phyloP scores from a whole-genome alignment of 2,888 invertebrate species.

The Dorcus parallelipipedus region DNA sequence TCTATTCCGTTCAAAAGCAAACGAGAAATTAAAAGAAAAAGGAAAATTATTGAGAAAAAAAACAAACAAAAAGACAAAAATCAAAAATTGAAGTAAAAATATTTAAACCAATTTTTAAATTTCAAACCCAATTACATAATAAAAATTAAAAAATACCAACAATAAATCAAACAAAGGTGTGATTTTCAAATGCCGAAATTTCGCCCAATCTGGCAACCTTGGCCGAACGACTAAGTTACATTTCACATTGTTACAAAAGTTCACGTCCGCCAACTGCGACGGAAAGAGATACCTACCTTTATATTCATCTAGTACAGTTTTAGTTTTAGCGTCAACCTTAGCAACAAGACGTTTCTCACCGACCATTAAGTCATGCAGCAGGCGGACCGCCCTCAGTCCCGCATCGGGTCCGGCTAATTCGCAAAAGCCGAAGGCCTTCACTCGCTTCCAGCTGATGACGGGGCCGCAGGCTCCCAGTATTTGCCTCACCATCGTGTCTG shows the following conservation, averaged over 20 bases:
- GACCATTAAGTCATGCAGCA: constrained; percentile 89
- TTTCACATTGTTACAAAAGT: neutral
- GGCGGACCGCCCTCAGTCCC: constrained; percentile 86
- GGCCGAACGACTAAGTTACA: neutral
- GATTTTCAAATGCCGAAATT: too few species aligned
- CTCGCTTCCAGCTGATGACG: constrained; percentile 95
- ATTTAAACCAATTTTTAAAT: too few species aligned
- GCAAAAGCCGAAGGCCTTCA: constrained; percentile 97
- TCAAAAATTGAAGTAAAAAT: too few species aligned
- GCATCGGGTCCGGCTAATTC: constrained; percentile 96
- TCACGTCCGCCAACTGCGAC: neutral
- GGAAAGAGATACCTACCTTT: constrained; percentile 58
- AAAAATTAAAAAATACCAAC: too few species aligned
- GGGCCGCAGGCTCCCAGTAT: constrained; percentile 91
- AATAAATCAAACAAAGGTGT: too few species aligned
- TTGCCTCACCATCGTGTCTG: constrained; percentile 91
- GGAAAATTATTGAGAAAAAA: too few species aligned
- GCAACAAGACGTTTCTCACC: constrained; percentile 93
- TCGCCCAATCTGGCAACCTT: too few species aligned
- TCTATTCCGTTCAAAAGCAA: too few species aligned
- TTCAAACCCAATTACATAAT: too few species aligned
- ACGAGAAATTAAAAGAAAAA: too few species aligned
- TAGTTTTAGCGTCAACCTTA: constrained; percentile 96
- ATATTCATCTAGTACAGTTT: constrained; percentile 89
- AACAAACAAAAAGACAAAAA: too few species aligned